These are phyloP conservation scores for Chrysogorgia sp. DNA, from an alignment of 92 coral and sea anemone species.

Conservation along the genomic window DNA sequence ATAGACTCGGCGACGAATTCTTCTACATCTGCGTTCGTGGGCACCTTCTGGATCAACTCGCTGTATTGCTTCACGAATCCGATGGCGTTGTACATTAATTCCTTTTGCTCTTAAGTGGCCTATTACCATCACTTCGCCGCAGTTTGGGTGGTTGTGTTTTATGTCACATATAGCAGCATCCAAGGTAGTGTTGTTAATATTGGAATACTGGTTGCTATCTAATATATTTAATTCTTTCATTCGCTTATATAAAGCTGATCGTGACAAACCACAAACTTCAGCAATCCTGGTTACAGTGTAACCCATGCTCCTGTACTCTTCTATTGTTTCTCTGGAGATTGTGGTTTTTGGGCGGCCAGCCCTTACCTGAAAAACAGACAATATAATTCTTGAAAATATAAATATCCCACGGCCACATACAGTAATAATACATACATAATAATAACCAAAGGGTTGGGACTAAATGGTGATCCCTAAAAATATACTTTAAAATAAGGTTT, in stretches of 20 bases:
- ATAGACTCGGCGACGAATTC: constrained; percentile 56
- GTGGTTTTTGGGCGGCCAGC: constrained; percentile 46
- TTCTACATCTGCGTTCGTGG: constrained; percentile 42
- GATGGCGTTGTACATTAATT: constrained; percentile 47
- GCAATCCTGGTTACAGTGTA: constrained; percentile 51
- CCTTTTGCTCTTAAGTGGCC: constrained; percentile 59
- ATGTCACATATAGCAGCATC: constrained; percentile 34
- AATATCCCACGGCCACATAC: no score
- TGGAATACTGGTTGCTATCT: not conserved
- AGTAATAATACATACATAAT: no score
- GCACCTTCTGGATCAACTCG: constrained; percentile 57
- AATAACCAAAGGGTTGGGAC: no score
- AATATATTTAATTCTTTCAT: constrained; percentile 43
- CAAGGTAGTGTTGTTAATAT: not conserved
- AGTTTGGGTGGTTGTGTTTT: constrained; percentile 54
- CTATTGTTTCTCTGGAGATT: constrained; percentile 44
- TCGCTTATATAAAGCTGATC: constrained; percentile 34
- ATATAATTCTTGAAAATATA: not conserved
- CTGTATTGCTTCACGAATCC: constrained; percentile 45
- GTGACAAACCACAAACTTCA: constrained; percentile 51
- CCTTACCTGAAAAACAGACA: constrained; percentile 29
- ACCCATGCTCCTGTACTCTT: constrained; percentile 42
- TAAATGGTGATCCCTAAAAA: no score
- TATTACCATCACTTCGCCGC: constrained; percentile 51
- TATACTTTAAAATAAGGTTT: no score